These are phyloP conservation scores for Tetraneura akinire DNA, from an alignment of 1,140 invertebrate species.

Conservation along the genomic window DNA sequence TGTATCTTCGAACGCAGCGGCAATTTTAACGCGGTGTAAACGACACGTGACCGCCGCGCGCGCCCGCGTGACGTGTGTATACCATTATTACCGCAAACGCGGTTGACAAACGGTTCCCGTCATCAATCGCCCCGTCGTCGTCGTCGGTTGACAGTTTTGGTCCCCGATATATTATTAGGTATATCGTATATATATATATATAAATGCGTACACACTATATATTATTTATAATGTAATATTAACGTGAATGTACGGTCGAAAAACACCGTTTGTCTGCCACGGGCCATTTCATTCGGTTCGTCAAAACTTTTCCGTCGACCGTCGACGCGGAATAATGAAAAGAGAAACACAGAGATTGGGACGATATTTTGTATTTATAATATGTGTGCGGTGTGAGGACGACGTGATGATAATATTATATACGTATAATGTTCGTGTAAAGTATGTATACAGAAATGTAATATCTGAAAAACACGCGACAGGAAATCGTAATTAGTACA, in stretches of 20 bases:
- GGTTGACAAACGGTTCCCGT: conserved; percentile 37
- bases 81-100: conserved; percentile 1
- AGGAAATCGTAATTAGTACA: conserved; percentile 40
- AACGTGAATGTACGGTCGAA: neutral
- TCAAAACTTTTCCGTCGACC: conserved; percentile 13
- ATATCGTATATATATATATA: neutral
- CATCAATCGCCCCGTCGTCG: neutral
- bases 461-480: neutral
- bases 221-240: too few species aligned
- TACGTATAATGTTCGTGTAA: neutral
- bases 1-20: neutral
- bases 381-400: neutral
- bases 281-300: conserved; percentile 24
- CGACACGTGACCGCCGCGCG: conserved; percentile 40
- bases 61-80: neutral
- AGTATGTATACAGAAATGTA: too few species aligned
- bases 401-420: neutral
- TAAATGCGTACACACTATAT: neutral
- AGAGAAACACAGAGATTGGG: too few species aligned
- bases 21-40: conserved; percentile 32
- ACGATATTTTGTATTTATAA: neutral
- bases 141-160: conserved; percentile 31
- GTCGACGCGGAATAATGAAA: too few species aligned
- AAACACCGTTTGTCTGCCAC: conserved; percentile 16
- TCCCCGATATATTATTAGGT: neutral